Evolutionary conservation across 2,888 invertebrate species (phyloP).

Genomic region (Coelinius sp.): DNA sequence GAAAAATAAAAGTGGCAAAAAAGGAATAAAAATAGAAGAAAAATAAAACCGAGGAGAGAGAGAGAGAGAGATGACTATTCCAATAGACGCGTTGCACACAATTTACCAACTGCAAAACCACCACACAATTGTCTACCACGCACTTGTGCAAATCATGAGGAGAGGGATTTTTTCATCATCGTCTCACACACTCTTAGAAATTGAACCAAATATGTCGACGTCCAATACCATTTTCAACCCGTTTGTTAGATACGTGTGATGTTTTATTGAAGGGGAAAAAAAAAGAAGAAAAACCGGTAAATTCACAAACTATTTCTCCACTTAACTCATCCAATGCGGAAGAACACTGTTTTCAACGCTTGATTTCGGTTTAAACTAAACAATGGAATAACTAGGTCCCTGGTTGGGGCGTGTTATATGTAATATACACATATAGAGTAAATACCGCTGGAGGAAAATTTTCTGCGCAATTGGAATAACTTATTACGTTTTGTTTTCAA

Average conservation of each 20-base stretch:
- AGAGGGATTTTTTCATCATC: slow-evolving; percentile 1
- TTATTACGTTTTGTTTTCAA: slow-evolving; percentile 20
- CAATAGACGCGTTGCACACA: slow-evolving; percentile 19
- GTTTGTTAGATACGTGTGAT: neutral
- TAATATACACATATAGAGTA: neutral
- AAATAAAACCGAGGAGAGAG: too few species aligned
- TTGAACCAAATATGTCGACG: slow-evolving; percentile 11
- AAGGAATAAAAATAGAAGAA: too few species aligned
- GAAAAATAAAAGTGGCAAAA: slow-evolving; percentile 36
- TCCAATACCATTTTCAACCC: slow-evolving; percentile 15
- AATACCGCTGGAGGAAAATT: slow-evolving; percentile 1
- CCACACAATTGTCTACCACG: slow-evolving; percentile 13
- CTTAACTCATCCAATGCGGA: slow-evolving; percentile 7
- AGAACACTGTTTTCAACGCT: slow-evolving; percentile 13
- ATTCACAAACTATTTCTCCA: slow-evolving; percentile 3
- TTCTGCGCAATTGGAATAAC: slow-evolving; percentile 17
- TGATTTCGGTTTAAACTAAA: neutral
- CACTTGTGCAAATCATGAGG: slow-evolving; percentile 23
- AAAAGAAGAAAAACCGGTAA: neutral
- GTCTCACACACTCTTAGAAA: slow-evolving; percentile 12
- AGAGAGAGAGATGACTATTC: slow-evolving; percentile 26
- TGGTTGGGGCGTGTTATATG: slow-evolving; percentile 5
- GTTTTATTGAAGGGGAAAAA: neutral
- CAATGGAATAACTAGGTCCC: slow-evolving; percentile 22
- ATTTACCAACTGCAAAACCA: slow-evolving; percentile 20